Evolutionary conservation across 2,113 vertebrate species (phyloP).

Genomic region (Pipa parva): DNA sequence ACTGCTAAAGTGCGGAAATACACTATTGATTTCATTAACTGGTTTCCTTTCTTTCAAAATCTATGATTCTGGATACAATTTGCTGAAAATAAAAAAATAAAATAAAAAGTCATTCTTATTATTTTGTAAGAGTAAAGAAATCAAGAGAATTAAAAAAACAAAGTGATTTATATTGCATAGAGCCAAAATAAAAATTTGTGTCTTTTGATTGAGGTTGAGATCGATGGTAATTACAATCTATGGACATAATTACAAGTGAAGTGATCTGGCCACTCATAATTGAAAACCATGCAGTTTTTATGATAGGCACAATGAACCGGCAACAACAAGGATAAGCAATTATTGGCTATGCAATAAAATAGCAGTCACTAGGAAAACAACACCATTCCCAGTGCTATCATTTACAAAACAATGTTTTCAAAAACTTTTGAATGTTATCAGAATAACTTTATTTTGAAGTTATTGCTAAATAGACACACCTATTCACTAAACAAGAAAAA

Average conservation of each 20-base stretch:
- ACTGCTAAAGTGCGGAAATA: constrained; percentile 36
- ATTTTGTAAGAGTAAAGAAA: background rate
- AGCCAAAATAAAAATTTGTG: too few species aligned
- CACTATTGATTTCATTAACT: constrained; percentile 40
- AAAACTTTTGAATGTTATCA: too few species aligned
- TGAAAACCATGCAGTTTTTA: constrained; percentile 18
- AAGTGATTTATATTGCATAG: background rate
- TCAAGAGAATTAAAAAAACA: background rate
- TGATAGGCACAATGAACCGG: constrained; percentile 23
- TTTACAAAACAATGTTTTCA: too few species aligned
- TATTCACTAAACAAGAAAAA: too few species aligned
- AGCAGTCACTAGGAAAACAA: constrained; percentile 17
- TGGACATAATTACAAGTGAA: constrained; percentile 29
- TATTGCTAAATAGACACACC: too few species aligned
- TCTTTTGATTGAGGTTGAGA: too few species aligned
- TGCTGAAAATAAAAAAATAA: constrained; percentile 37
- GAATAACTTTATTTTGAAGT: too few species aligned
- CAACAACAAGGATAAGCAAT: constrained; percentile 27
- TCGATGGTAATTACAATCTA: constrained; percentile 6
- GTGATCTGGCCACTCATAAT: constrained; percentile 29
- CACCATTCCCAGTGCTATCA: constrained; percentile 13
- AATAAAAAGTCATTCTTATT: too few species aligned
- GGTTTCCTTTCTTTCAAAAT: constrained; percentile 35
- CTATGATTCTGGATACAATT: constrained; percentile 24
- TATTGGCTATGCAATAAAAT: constrained; percentile 33